These are phyloP conservation scores for Sitodiplosis mosellana DNA, from an alignment of 1,140 invertebrate species.

Conservation along the genomic window DNA sequence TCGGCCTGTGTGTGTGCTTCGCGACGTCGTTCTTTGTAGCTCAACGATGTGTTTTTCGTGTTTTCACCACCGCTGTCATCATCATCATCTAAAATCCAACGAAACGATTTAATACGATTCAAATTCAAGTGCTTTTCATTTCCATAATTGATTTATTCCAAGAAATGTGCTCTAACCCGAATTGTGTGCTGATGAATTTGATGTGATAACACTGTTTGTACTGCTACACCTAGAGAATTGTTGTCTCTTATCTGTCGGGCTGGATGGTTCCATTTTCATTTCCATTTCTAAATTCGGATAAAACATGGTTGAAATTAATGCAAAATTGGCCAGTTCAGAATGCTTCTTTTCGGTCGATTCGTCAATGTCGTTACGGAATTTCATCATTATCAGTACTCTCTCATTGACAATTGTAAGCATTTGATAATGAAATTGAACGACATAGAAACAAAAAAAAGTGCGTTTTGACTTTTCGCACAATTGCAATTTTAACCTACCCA, in stretches of 20 bases:
- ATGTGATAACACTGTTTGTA: slow-evolving; percentile 63
- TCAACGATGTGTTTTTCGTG: slow-evolving; percentile 55
- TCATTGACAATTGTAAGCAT: too few relatives aligned
- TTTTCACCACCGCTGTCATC: slow-evolving; percentile 59
- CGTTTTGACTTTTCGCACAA: too few relatives aligned
- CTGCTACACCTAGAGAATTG: slow-evolving; percentile 64
- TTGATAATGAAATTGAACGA: too few relatives aligned
- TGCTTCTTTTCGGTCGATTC: too few relatives aligned
- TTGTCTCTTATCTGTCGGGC: slow-evolving; percentile 36
- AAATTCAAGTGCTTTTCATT: slow-evolving; percentile 11
- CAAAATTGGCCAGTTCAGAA: too few relatives aligned
- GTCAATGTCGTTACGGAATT: too few relatives aligned
- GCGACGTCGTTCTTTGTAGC: slow-evolving; percentile 80
- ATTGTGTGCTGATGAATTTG: slow-evolving; percentile 71
- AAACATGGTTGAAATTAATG: not conserved
- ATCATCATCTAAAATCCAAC: slow-evolving; percentile 57
- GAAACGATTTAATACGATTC: slow-evolving; percentile 11
- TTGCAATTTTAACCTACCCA: too few relatives aligned
- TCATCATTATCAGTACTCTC: too few relatives aligned
- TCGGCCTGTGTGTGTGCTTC: slow-evolving; percentile 96
- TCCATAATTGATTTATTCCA: too few relatives aligned
- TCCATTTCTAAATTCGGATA: slow-evolving; percentile 10
- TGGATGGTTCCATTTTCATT: slow-evolving; percentile 42
- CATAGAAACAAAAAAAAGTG: too few relatives aligned
- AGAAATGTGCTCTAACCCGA: slow-evolving; percentile 39